Evolutionary conservation across 2,888 invertebrate species (phyloP).

Genomic region (Drosophila greeni): DNA sequence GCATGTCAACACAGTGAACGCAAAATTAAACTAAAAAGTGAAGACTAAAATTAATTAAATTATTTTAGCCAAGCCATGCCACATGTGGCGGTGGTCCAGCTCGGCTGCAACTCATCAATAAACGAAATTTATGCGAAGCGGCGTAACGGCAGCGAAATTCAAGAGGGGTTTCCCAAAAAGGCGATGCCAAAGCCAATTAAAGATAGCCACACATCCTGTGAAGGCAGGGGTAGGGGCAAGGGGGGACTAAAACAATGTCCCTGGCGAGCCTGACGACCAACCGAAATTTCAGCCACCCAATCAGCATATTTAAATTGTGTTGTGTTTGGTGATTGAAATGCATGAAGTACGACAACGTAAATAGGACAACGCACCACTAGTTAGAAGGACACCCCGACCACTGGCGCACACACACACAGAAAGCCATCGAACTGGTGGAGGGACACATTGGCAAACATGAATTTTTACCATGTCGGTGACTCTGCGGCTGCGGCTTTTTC

Average conservation of each 20-base stretch:
- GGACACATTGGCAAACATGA: conserved; percentile 63
- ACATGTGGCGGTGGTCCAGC: conserved; percentile 25
- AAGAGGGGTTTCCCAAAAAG: conserved; percentile 20
- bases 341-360: conserved; percentile 60
- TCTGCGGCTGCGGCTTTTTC: conserved; percentile 38
- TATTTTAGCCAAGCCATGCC: conserved; percentile 55
- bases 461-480: conserved; percentile 50
- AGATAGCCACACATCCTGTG: conserved; percentile 41
- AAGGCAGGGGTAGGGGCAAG: not conserved
- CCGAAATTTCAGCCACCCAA: conserved; percentile 66
- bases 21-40: conserved; percentile 45
- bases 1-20: conserved; percentile 47
- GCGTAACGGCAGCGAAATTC: conserved; percentile 14
- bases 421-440: conserved; percentile 11
- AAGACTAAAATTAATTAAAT: conserved; percentile 60
- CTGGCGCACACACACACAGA: not conserved
- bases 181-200: conserved; percentile 59
- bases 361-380: conserved; percentile 50
- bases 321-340: conserved; percentile 70
- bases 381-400: conserved; percentile 39
- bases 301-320: conserved; percentile 73
- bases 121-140: conserved; percentile 60
- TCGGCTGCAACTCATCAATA: conserved; percentile 55
- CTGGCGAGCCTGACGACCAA: conserved; percentile 43
- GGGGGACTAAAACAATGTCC: conserved; percentile 27